phyloP scores from a whole-genome alignment of 2,797 vertebrate genomes.

The Hoplostethus mediterraneus region DNA sequence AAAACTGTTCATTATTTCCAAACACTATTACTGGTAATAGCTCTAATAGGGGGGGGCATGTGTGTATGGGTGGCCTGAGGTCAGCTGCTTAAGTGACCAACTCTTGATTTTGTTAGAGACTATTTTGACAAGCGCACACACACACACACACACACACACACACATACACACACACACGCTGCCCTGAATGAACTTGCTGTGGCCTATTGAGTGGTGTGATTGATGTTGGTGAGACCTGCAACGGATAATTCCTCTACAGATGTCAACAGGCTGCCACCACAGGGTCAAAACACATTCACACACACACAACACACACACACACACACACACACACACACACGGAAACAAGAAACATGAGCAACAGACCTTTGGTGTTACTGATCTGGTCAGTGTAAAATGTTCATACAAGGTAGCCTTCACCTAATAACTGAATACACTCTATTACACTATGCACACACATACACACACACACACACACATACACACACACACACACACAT shows the following conservation, averaged over 20 bases:
- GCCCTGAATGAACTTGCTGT: conserved; percentile 81
- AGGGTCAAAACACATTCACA: conserved; percentile 77
- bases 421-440: not conserved
- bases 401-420: conserved; percentile 6
- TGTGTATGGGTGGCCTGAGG: conserved; percentile 42
- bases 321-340: conserved; percentile 24
- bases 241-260: conserved; percentile 84
- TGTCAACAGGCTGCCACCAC: conserved; percentile 83
- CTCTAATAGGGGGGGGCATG: conserved; percentile 26
- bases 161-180: conserved; percentile 45
- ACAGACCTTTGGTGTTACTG: conserved; percentile 4
- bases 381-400: no score
- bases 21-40: no score
- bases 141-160: conserved; percentile 32
- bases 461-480: conserved; percentile 1
- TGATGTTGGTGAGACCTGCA: conserved; percentile 81
- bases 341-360: conserved; percentile 17
- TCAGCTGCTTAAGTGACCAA: conserved; percentile 68
- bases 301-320: conserved; percentile 43
- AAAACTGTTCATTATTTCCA: not conserved
- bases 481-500: conserved; percentile 5
- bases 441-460: conserved; percentile 5
- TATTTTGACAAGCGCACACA: conserved; percentile 69
- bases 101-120: conserved; percentile 80
- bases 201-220: conserved; percentile 84